These are phyloP conservation scores for Sebastes goodei DNA, from an alignment of 2,797 vertebrate species.

Conservation along the genomic window DNA sequence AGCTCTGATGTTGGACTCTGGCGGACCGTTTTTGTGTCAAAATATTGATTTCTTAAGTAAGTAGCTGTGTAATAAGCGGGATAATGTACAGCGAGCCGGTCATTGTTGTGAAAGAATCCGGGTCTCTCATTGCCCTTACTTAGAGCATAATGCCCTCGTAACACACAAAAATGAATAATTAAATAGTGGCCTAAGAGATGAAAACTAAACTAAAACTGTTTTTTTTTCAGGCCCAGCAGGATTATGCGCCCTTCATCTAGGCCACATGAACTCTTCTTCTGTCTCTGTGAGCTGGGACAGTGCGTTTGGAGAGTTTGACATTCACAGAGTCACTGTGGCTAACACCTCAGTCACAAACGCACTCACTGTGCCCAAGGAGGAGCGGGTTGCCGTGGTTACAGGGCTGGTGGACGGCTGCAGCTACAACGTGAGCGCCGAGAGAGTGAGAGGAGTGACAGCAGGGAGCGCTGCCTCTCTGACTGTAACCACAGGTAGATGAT, in stretches of 20 bases:
- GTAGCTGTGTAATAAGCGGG: too few species aligned
- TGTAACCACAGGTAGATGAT: conserved; percentile 80
- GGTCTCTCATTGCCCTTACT: too few species aligned
- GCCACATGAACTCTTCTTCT: conserved; percentile 78
- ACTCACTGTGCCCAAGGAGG: conserved; percentile 68
- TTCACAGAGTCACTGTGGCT: conserved; percentile 81
- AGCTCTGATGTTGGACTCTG: too few species aligned
- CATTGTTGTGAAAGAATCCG: too few species aligned
- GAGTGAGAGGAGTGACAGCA: conserved; percentile 76
- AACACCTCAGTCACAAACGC: conserved; percentile 58
- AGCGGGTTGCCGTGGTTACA: conserved; percentile 75
- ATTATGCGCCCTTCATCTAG: conserved; percentile 81
- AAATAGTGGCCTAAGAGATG: background rate
- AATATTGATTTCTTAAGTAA: too few species aligned
- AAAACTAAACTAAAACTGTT: background rate
- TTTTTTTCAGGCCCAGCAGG: conserved; percentile 82
- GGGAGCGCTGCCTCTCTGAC: conserved; percentile 73
- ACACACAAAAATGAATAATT: background rate
- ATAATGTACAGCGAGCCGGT: too few species aligned
- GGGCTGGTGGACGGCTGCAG: conserved; percentile 81
- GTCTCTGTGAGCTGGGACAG: conserved; percentile 82
- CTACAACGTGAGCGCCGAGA: conserved; percentile 85
- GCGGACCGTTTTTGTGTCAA: too few species aligned
- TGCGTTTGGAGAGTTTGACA: conserved; percentile 83
- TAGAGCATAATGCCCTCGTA: background rate